phyloP scores from a whole-genome alignment of 2,888 invertebrate genomes.

The Conomelus anceps region DNA sequence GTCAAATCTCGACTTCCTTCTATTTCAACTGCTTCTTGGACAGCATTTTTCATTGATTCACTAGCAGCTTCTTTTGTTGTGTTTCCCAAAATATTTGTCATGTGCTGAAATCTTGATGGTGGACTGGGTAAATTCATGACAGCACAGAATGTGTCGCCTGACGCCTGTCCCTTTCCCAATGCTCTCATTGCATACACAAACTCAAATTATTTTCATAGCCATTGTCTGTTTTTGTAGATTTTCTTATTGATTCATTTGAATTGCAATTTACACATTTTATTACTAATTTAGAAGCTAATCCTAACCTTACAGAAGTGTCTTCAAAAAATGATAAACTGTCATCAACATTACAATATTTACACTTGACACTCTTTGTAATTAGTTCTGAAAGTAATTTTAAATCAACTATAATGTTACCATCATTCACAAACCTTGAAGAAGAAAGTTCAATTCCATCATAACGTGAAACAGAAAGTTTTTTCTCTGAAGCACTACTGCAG shows the following conservation, averaged over 20 bases:
- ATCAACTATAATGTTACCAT: background rate
- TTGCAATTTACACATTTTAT: background rate
- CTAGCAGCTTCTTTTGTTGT: background rate
- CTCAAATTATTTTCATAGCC: conserved; percentile 15
- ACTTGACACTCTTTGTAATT: background rate
- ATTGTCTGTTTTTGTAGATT: background rate
- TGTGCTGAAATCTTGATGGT: background rate
- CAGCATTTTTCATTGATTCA: conserved; percentile 18
- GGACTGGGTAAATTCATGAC: background rate
- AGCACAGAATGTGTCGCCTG: background rate
- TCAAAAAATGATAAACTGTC: background rate
- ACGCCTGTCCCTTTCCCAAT: conserved; percentile 14
- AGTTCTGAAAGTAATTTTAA: background rate
- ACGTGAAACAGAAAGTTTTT: background rate
- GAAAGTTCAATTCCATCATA: background rate
- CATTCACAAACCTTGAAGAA: background rate
- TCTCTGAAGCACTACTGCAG: background rate
- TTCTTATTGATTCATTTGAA: background rate
- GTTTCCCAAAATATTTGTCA: background rate
- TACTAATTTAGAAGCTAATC: background rate
- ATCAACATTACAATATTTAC: background rate
- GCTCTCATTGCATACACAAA: conserved; percentile 18
- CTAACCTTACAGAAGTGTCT: background rate
- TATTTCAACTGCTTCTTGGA: conserved; percentile 20
- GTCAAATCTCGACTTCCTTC: background rate